Evolutionary conservation across 1,140 invertebrate species (phyloP).

Genomic region (Drosophila trapezifrons): DNA sequence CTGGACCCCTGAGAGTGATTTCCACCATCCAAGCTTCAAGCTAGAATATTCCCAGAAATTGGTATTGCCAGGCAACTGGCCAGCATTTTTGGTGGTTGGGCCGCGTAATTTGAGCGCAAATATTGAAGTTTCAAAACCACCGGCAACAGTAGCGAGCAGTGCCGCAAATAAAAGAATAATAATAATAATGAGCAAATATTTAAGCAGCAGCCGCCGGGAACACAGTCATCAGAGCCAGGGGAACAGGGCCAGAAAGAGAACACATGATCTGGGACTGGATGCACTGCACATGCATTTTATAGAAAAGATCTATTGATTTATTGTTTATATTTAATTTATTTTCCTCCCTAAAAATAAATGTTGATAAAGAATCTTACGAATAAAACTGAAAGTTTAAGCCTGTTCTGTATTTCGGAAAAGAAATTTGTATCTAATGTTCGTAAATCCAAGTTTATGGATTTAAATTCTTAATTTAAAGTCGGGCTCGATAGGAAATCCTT

Average conservation of each 20-base stretch:
- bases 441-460: no score
- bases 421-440: no score
- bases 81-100: conserved; percentile 9
- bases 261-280: not conserved
- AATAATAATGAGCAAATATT: conserved; percentile 80
- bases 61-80: conserved; percentile 36
- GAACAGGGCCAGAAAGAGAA: not conserved
- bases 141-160: conserved; percentile 33
- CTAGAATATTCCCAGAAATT: not conserved
- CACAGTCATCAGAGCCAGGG: not conserved
- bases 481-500: no score
- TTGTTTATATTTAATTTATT: not conserved
- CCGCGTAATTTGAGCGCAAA: conserved; percentile 70
- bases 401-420: no score
- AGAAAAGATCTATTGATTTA: not conserved
- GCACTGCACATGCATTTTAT: not conserved
- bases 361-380: no score
- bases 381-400: no score
- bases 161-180: conserved; percentile 68
- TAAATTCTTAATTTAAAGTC: not conserved
- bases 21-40: conserved; percentile 2
- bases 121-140: conserved; percentile 69
- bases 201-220: conserved; percentile 39
- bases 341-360: no score
- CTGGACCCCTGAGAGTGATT: conserved; percentile 3